phyloP scores from a whole-genome alignment of 2,888 invertebrate species.

The Coenonympha glycerion region DNA sequence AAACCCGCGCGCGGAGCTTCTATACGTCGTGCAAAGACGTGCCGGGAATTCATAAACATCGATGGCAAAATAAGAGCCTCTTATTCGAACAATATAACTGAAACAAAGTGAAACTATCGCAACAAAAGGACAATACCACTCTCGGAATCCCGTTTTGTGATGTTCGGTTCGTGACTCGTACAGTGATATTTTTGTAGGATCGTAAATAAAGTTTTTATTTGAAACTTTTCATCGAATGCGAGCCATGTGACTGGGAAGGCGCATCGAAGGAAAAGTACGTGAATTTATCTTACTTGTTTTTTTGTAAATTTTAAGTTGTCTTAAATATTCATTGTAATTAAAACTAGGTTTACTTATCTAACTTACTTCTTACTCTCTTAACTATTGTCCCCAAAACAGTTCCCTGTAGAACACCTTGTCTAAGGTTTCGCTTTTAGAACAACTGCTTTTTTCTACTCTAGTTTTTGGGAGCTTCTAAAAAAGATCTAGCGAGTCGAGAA shows the following conservation, averaged over 20 bases:
- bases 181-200: slow-evolving; percentile 50
- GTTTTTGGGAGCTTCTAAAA: no score
- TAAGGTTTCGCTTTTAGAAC: no score
- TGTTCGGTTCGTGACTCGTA: slow-evolving; percentile 43
- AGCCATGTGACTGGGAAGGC: slow-evolving; percentile 66
- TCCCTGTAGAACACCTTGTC: no score
- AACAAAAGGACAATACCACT: slow-evolving; percentile 1
- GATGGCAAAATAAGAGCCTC: slow-evolving; percentile 27
- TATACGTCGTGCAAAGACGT: slow-evolving; percentile 29
- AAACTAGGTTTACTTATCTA: background rate
- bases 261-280: slow-evolving; percentile 60
- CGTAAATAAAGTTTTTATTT: slow-evolving; percentile 48
- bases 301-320: background rate
- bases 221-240: slow-evolving; percentile 58
- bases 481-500: no score
- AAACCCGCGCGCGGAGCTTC: slow-evolving; percentile 53
- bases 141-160: slow-evolving; percentile 32
- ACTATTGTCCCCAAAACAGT: no score
- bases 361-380: no score
- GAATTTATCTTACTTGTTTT: slow-evolving; percentile 46
- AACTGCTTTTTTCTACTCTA: no score
- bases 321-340: no score
- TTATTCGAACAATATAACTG: slow-evolving; percentile 7
- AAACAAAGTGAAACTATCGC: slow-evolving; percentile 9
- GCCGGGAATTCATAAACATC: slow-evolving; percentile 25